Evolutionary conservation across 2,888 invertebrate genomes (phyloP).

Genomic region (Horisme vitalbata): DNA sequence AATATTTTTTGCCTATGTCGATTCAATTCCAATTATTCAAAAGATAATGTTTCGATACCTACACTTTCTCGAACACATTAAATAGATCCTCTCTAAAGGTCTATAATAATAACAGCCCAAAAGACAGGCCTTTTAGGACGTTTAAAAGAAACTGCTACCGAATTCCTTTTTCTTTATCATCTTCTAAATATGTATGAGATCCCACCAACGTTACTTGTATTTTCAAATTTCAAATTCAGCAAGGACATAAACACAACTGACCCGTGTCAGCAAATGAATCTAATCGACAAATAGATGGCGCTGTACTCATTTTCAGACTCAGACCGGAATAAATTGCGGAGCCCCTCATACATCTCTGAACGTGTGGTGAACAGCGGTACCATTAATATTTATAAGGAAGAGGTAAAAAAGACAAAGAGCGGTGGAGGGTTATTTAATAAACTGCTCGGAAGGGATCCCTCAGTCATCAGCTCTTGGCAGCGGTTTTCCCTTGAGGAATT

Average conservation of each 20-base stretch:
- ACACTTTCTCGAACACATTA: no score
- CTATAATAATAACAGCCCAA: no score
- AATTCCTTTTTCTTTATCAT: neutral
- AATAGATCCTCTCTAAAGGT: no score
- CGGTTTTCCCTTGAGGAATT: conserved; percentile 19
- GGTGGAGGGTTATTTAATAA: conserved; percentile 38
- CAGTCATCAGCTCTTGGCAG: conserved; percentile 20
- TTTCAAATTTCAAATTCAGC: conserved; percentile 45
- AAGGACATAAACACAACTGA: conserved; percentile 48
- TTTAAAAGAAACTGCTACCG: no score
- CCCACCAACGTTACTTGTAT: conserved; percentile 51
- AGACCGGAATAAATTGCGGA: conserved; percentile 61
- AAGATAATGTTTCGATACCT: no score
- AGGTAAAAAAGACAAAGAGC: conserved; percentile 47
- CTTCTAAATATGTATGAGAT: conserved; percentile 62
- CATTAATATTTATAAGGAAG: conserved; percentile 62
- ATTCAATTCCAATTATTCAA: no score
- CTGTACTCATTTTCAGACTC: conserved; percentile 57
- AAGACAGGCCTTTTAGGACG: no score
- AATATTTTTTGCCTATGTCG: no score
- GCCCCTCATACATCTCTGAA: conserved; percentile 56
- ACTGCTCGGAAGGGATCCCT: conserved; percentile 25
- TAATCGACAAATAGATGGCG: conserved; percentile 56
- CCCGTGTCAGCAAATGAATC: conserved; percentile 69
- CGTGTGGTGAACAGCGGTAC: conserved; percentile 50